Percentiles rank a stretch among this genome's conserved stretches.
Conservation (phyloP, 2,888 invertebrate genomes). For the Drosophila colorata region DNA sequence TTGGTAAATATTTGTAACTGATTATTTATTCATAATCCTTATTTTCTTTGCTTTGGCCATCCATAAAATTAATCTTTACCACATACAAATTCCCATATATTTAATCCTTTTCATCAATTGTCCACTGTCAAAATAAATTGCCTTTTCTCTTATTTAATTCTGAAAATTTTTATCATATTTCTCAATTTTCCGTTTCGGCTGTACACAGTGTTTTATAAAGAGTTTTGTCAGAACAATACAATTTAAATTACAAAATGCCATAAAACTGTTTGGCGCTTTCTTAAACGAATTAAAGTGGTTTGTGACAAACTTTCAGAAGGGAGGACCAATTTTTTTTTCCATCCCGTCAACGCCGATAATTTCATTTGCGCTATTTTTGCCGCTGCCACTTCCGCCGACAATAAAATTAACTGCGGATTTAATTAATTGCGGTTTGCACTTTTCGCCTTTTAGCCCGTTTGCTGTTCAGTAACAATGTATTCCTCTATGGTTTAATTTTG, state of each 20-base stretch:
- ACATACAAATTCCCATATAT: too few species aligned
- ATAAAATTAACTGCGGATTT: conserved; percentile 64
- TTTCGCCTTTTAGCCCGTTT: conserved; percentile 51
- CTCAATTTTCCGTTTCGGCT: too few species aligned
- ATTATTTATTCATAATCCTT: too few species aligned
- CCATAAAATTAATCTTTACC: too few species aligned
- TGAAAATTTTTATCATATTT: too few species aligned
- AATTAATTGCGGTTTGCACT: conserved; percentile 66
- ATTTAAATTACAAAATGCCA: background rate
- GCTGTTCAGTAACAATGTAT: conserved; percentile 23
- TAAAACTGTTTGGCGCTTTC: conserved; percentile 4
- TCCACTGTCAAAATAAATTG: too few species aligned
- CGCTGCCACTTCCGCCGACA: conserved; percentile 64
- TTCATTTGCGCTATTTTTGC: conserved; percentile 55
- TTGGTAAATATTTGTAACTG: too few species aligned
- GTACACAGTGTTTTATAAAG: background rate
- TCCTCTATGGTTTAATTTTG: conserved; percentile 21
- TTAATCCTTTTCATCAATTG: too few species aligned
- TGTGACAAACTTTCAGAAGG: conserved; percentile 12
- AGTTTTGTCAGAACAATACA: background rate
- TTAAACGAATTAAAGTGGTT: conserved; percentile 22
- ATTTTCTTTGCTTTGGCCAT: too few species aligned
- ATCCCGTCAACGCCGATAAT: conserved; percentile 46
- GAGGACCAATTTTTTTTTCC: conserved; percentile 15
- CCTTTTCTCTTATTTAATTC: too few species aligned